phyloP scores from a whole-genome alignment of 2,888 invertebrate species.

The Cryptus viduatorius region DNA sequence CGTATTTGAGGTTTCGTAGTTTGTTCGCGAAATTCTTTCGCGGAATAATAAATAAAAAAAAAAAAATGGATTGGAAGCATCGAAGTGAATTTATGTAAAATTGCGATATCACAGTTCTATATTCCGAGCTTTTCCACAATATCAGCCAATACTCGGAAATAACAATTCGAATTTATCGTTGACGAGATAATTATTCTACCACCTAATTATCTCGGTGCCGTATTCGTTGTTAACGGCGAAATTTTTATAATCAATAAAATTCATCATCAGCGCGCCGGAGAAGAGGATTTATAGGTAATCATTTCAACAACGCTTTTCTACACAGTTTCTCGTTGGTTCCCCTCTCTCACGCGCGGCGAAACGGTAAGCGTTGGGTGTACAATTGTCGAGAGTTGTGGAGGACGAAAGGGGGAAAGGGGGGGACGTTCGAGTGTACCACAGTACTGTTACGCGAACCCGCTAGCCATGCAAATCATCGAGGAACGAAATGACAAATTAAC shows the following conservation, averaged over 20 bases:
- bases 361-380: background rate
- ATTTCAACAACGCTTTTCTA: background rate
- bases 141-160: background rate
- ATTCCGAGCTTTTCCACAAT: background rate
- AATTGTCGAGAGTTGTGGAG: background rate
- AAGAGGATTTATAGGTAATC: constrained; percentile 5
- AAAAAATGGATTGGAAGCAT: background rate
- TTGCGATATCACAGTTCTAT: background rate
- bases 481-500: constrained; percentile 83
- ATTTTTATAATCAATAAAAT: constrained; percentile 20
- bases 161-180: background rate
- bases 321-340: constrained; percentile 12
- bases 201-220: background rate
- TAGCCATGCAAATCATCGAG: constrained; percentile 79
- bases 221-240: background rate
- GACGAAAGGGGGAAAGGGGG: background rate
- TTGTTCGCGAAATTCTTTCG: background rate
- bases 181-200: constrained; percentile 7
- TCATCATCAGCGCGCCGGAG: background rate
- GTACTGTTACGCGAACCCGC: constrained; percentile 36
- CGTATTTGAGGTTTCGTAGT: background rate
- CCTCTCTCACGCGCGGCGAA: background rate
- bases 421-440: constrained; percentile 7
- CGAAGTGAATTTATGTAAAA: background rate
- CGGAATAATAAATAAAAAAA: background rate